Conservation (phyloP, 2,888 invertebrate genomes). For the Rosalia funebris region DNA sequence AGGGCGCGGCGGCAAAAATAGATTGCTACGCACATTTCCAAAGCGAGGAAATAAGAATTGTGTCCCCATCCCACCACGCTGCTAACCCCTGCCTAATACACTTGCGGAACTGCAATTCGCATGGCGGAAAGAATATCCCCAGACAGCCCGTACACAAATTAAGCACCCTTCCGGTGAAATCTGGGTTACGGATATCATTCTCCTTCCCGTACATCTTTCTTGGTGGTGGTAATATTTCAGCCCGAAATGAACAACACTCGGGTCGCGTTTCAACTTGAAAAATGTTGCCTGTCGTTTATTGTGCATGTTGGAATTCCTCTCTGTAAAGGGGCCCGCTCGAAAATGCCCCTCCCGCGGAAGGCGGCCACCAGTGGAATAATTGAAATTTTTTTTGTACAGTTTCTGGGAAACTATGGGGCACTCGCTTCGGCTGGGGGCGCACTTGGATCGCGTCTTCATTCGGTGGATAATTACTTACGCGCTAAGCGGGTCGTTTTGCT, state of each 20-base stretch:
- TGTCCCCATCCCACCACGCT: background rate
- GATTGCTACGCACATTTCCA: too few species aligned
- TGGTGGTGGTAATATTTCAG: constrained; percentile 59
- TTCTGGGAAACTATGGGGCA: too few species aligned
- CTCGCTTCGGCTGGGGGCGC: too few species aligned
- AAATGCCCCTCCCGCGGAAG: constrained; percentile 11
- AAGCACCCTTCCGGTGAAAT: constrained; percentile 54
- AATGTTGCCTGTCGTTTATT: constrained; percentile 58
- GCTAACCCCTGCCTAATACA: too few species aligned
- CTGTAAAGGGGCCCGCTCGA: constrained; percentile 45
- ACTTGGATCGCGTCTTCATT: too few species aligned
- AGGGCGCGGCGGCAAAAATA: too few species aligned
- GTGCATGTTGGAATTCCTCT: constrained; percentile 54
- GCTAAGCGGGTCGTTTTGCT: too few species aligned
- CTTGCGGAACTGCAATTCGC: background rate
- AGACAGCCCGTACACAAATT: constrained; percentile 41
- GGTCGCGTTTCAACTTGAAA: constrained; percentile 59
- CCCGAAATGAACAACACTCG: constrained; percentile 60
- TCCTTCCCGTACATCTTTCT: constrained; percentile 56
- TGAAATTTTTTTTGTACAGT: constrained; percentile 16
- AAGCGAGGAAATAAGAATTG: too few species aligned
- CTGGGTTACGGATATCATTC: constrained; percentile 51
- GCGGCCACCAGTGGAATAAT: constrained; percentile 16
- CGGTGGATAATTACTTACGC: too few species aligned
- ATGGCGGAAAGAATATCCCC: background rate